phyloP scores from a whole-genome alignment of 2,888 invertebrate genomes.

The Spisula solida region DNA sequence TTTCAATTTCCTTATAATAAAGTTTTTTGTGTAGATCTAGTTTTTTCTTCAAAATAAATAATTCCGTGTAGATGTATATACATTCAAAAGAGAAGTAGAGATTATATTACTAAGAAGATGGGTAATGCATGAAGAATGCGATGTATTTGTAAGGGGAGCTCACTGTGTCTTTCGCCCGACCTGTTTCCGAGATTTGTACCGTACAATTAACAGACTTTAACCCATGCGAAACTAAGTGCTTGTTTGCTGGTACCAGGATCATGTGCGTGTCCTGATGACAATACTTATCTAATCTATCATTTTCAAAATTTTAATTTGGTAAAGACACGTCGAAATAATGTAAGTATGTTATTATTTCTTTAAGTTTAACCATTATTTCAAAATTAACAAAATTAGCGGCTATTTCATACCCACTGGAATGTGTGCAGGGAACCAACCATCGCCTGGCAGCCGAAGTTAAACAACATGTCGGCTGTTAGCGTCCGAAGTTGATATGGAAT shows the following conservation, averaged over 20 bases:
- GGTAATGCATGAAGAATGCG: too few relatives aligned
- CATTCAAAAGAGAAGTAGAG: too few relatives aligned
- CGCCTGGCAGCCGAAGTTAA: slow-evolving; percentile 30
- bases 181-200: too few relatives aligned
- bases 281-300: background rate
- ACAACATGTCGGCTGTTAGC: slow-evolving; percentile 25
- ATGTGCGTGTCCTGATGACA: background rate
- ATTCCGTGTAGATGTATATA: too few relatives aligned
- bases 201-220: background rate
- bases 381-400: background rate
- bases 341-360: background rate
- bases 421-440: slow-evolving; percentile 21
- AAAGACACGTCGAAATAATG: background rate
- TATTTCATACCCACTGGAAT: background rate
- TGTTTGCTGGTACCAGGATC: background rate
- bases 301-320: background rate
- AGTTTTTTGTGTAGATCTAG: too few relatives aligned
- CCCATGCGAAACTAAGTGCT: background rate
- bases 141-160: too few relatives aligned
- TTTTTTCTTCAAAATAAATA: too few relatives aligned
- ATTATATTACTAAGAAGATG: too few relatives aligned
- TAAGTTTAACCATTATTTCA: background rate
- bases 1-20: too few relatives aligned
- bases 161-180: too few relatives aligned
- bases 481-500: slow-evolving; percentile 23